Conservation (phyloP, 2,113 vertebrate genomes). For the Tautogolabrus adspersus region DNA sequence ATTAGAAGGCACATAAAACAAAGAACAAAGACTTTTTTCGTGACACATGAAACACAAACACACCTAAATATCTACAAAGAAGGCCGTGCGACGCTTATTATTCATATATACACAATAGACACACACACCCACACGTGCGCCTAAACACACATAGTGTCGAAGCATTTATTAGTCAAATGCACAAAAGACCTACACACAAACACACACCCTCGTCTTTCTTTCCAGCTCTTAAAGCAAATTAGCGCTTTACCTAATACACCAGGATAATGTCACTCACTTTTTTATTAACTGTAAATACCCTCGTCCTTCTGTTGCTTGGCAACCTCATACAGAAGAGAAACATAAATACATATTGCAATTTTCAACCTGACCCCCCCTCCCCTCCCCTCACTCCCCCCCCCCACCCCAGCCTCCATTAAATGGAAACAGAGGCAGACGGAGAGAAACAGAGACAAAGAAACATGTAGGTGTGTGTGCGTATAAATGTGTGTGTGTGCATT, state of each 20-base stretch:
- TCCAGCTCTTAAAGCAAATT: conserved; percentile 68
- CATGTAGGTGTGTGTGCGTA: conserved; percentile 5
- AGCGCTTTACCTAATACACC: conserved; percentile 71
- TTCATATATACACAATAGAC: not conserved
- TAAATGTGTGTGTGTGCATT: conserved; percentile 11
- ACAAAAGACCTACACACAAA: conserved; percentile 9
- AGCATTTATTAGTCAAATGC: conserved; percentile 35
- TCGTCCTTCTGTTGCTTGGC: conserved; percentile 75
- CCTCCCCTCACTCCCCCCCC: not conserved
- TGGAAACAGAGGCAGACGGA: conserved; percentile 54
- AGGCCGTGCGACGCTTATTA: conserved; percentile 26
- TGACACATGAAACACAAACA: conserved; percentile 3
- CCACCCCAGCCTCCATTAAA: conserved; percentile 44
- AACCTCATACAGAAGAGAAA: conserved; percentile 72
- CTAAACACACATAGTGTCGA: conserved; percentile 3
- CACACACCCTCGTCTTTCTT: conserved; percentile 34
- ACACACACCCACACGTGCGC: not conserved
- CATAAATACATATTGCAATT: conserved; percentile 76
- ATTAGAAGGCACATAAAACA: not conserved
- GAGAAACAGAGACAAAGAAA: conserved; percentile 63
- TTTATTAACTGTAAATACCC: conserved; percentile 83
- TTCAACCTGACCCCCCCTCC: conserved; percentile 41
- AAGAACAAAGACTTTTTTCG: not conserved
- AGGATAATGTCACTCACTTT: conserved; percentile 80
- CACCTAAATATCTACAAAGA: conserved; percentile 33